Conservation (phyloP, 2,113 vertebrate genomes). For the Dipodomys merriami region DNA sequence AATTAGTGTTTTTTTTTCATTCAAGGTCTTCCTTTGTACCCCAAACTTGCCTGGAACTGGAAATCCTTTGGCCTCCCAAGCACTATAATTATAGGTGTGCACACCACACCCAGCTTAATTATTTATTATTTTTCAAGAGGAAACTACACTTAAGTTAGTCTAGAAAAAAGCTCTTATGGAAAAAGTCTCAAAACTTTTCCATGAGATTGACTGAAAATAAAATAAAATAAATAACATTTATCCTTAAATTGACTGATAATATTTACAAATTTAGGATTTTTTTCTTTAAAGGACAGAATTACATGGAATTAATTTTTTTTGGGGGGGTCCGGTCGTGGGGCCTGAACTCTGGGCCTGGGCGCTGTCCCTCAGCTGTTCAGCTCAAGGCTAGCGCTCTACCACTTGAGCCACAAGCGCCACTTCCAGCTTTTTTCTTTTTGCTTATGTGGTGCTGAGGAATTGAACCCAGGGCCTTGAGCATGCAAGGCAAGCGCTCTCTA, state of each 20-base stretch:
- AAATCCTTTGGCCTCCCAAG: neutral
- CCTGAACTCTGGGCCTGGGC: too few relatives aligned
- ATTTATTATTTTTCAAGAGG: slow-evolving; percentile 54
- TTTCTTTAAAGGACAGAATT: neutral
- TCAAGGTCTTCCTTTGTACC: neutral
- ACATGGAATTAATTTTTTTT: neutral
- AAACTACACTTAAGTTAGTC: neutral
- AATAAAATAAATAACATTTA: neutral
- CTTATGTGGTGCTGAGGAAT: too few relatives aligned
- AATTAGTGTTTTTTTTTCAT: neutral
- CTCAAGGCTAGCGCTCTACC: too few relatives aligned
- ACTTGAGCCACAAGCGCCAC: too few relatives aligned
- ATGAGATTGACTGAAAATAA: neutral
- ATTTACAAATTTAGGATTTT: neutral
- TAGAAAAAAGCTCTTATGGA: slow-evolving; percentile 11
- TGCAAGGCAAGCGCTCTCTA: too few relatives aligned
- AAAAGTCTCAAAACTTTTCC: slow-evolving; percentile 55
- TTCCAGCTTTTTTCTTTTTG: too few relatives aligned
- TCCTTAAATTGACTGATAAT: neutral
- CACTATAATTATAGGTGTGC: neutral
- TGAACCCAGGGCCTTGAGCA: too few relatives aligned
- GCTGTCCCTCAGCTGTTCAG: too few relatives aligned
- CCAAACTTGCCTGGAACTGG: neutral
- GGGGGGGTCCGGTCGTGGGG: too few relatives aligned
- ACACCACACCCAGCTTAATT: neutral